Conservation (phyloP, 2,888 invertebrate genomes). For the Orthonychiurus folsomi region DNA sequence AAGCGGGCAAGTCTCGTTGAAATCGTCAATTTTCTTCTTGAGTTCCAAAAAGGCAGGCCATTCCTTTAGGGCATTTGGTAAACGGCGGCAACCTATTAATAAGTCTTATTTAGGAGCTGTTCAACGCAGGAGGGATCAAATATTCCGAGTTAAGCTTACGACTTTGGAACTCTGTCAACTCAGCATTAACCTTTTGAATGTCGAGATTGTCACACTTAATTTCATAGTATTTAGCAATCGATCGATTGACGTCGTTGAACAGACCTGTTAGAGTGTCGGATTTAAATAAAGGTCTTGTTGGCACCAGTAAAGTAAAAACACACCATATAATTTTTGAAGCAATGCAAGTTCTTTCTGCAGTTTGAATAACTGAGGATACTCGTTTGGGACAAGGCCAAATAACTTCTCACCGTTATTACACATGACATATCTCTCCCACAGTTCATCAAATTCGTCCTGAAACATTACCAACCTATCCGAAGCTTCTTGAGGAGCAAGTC, state of each 20-base stretch:
- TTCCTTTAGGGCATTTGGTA: conserved; percentile 74
- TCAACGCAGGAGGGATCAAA: neutral
- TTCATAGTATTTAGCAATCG: conserved; percentile 77
- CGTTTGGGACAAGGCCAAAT: conserved; percentile 72
- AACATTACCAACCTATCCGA: conserved; percentile 51
- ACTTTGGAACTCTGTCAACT: conserved; percentile 72
- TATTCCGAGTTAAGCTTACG: no score
- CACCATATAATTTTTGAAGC: conserved; percentile 68
- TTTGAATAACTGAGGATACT: conserved; percentile 68
- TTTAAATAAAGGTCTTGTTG: no score
- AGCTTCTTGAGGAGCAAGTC: conserved; percentile 65
- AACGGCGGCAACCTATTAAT: conserved; percentile 60
- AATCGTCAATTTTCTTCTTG: conserved; percentile 81
- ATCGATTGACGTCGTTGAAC: conserved; percentile 73
- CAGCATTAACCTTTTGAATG: conserved; percentile 68
- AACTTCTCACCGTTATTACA: conserved; percentile 74
- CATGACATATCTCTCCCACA: conserved; percentile 71
- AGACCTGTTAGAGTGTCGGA: no score
- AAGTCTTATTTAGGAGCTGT: neutral
- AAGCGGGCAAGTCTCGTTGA: conserved; percentile 73
- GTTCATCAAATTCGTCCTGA: conserved; percentile 70
- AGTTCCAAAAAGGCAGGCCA: conserved; percentile 69
- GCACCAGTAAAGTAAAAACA: no score
- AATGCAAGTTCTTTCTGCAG: conserved; percentile 76
- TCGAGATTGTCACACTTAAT: conserved; percentile 75